Evolutionary conservation across 2,113 vertebrate species (phyloP), one percentile per base, ranked within the genome.

Genomic region (Limnothrissa miodon): DNA sequence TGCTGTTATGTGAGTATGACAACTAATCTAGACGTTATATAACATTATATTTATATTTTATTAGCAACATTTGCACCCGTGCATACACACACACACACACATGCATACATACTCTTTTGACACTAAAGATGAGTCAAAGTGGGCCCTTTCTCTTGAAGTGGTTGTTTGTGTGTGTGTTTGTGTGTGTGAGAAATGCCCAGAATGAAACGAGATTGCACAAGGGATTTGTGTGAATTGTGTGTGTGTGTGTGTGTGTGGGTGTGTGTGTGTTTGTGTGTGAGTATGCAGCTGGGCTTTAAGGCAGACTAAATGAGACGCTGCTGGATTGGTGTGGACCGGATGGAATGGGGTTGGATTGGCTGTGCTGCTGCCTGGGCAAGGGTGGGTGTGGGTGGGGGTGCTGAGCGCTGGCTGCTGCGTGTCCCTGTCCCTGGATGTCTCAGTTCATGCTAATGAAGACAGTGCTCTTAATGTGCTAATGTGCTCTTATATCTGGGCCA

Each of bases 1-100:
- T 17, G 96, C 97, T 0, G 96, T 99, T 91, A 97, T 97, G 97
- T 99, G 93, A 98, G 97, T 98, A 87, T 2, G 25, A 74, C 29
- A 59, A 59, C 5, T 3, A 2, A 23, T 5, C 21, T 1, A 56
- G 23, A 19, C 4, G 21, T 4, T 1, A 23, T 5, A 23, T 19
- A 56, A 56, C 19, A 56, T 23, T n/a, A n/a, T n/a, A n/a, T n/a
- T n/a, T n/a, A n/a, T n/a, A n/a, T 21, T 56, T 48, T 66, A 25
- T 66, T 9, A 66, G 1, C 59, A 66, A 66, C 10, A n/a, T 6
- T 29, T 25, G 81, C 25, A 36, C 78, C n/a, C 48, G 25, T 79
- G 85, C 80, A 81, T 78, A 85, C 45, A 53, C 51, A 17, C 42
- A 51, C 78, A 78, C 45, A 83, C 45, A 42, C 59, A 39, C 56